A percentile compares a stretch with the other conserved stretches of the same genome.
phyloP scores from a whole-genome alignment of 2,113 vertebrate species.

The Corythoichthys intestinalis region DNA sequence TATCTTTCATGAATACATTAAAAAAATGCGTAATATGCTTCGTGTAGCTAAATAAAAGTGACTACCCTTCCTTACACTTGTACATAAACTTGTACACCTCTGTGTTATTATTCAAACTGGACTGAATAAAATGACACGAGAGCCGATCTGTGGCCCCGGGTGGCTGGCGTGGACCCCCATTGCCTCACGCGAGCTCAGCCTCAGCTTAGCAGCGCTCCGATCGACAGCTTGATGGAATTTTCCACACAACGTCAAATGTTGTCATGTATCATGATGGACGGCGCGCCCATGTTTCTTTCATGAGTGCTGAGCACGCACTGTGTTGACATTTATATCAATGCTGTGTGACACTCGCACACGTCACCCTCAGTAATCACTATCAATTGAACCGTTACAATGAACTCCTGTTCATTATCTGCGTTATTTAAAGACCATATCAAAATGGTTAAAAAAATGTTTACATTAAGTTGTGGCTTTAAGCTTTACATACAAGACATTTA shows the following conservation, averaged over 20 bases:
- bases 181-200: not conserved
- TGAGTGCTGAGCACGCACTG: not conserved
- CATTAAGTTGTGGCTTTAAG: no score
- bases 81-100: slow-evolving; percentile 27
- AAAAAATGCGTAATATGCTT: not conserved
- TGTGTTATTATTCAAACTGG: not conserved
- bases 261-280: not conserved
- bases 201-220: not conserved
- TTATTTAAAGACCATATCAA: no score
- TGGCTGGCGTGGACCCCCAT: not conserved
- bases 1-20: not conserved
- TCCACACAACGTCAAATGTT: not conserved
- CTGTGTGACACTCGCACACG: not conserved
- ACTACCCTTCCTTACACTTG: slow-evolving; percentile 23
- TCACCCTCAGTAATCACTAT: not conserved
- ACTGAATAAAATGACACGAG: not conserved
- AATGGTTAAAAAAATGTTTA: no score
- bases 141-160: not conserved
- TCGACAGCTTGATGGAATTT: not conserved
- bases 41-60: not conserved
- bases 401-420: not conserved
- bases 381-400: not conserved
- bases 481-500: not conserved
- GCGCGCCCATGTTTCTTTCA: slow-evolving; percentile 14
- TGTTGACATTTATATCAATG: slow-evolving; percentile 14